These are phyloP conservation scores for Rostratula benghalensis DNA, from an alignment of 2,113 vertebrate genomes.

Conservation along the genomic window DNA sequence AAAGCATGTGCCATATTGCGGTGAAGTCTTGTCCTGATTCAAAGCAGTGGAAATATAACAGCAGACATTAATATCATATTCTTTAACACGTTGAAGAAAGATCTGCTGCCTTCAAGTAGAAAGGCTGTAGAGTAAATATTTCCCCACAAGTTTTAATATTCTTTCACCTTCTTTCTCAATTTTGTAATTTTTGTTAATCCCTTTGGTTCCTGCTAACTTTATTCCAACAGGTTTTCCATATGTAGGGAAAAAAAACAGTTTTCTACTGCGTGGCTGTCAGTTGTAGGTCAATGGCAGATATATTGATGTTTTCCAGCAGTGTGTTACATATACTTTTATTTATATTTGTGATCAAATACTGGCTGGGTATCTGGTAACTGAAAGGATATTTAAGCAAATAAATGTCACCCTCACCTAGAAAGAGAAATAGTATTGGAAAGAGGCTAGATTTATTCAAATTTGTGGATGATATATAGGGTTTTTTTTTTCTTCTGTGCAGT, in stretches of 20 bases:
- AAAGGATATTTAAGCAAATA: slow-evolving; percentile 12
- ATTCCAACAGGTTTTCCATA: not conserved
- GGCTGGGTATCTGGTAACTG: not conserved
- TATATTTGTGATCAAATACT: not conserved
- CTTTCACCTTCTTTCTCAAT: not conserved
- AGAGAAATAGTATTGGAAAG: not conserved
- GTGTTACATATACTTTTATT: not conserved
- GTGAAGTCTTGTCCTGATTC: not conserved
- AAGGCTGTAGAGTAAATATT: not conserved
- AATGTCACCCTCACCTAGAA: not conserved
- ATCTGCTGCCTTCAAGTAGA: not conserved
- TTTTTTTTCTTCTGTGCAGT: not conserved
- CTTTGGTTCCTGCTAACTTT: not conserved
- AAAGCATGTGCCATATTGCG: not conserved
- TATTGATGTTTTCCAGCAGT: not conserved
- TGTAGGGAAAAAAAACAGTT: not conserved
- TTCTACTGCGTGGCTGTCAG: not conserved
- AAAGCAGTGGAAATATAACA: not conserved
- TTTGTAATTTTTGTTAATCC: not conserved
- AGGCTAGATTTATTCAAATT: not conserved
- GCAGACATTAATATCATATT: not conserved
- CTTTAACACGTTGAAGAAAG: not conserved
- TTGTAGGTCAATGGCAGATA: not conserved
- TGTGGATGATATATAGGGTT: not conserved
- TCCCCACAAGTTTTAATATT: not conserved